Base-by-base conservation (phyloP, 2,797 vertebrate genomes). In the Neosilurus hyrtlii region DNA sequence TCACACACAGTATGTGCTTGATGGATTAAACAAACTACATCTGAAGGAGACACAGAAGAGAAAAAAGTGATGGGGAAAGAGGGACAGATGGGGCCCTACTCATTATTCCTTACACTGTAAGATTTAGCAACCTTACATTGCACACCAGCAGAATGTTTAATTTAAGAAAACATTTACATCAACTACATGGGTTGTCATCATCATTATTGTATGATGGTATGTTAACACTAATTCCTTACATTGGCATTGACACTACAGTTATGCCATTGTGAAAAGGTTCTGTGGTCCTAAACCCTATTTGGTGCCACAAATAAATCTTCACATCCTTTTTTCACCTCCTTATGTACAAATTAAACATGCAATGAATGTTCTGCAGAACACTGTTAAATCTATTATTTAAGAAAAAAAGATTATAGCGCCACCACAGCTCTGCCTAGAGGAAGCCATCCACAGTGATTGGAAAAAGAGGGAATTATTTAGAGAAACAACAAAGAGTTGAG, bases 21-120 rank as follows among this genome's bases (percentile, higher is more conserved):
- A 71, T 78, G 43, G 49, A 63, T 62, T 37, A 26, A 18, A 22
- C 51, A 49, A 79, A 84, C 82, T 79, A 20, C 59, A 63, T 26
- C 30, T 83, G 26, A 79, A 83, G 59, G 68, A 73, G n/a, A 59
- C 65, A 59, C 7, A 22, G 16, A 56, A 30, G 72, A 51, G 24
- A 59, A 43, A 57, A 65, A 18, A 59, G 63, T 51, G 54, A 61
- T 8, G 0, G 20, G 52, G 18, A 70, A 26, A 59, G 35, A 49
- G 35, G 65, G 84, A 83, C 62, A 76, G 79, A 71, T 72, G 82
- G 79, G 65, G 54, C 68, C 49, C 49, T 87, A 37, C 9, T n/a
- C 18, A 77, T 59, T 75, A 75, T 61, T 37, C 20, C 56, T n/a
- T 77, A 61, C 22, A 43, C 57, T 76, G 9, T 4, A 14, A 62